Evolutionary conservation across 2,888 invertebrate species (phyloP), one percentile per base, ranked within the genome.

Genomic region (Bursaphelenchus okinawaensis): DNA sequence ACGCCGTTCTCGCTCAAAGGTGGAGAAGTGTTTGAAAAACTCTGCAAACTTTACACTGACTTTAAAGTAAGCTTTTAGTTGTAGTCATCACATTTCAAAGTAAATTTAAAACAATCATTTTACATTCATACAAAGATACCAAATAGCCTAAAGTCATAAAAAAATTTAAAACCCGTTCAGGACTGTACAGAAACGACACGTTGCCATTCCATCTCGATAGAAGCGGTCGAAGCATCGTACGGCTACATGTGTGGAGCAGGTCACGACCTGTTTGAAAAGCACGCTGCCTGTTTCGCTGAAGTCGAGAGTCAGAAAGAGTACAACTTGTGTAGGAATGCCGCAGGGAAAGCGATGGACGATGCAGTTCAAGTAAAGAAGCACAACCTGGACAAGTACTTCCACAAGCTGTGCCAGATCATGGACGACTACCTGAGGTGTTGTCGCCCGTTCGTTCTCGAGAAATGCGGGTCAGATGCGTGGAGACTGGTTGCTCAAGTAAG

Each of bases 401-500:
- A 71, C 7, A 66, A 69, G 22, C 74, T 81, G 71, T 81, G 81
- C 64, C 55, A 65, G 23, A 73, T 79, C 1, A 81, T 81, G 81
- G 75, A 78, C 54, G 74, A 78, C n/a, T 81, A 82, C 65, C 68
- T 81, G 54, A 58, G 75, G 31, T 81, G 81, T 65, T 81, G 80
- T 22, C 77, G 78, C 40, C 80, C 80, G 3, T 71, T 81, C 9
- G 81, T 81, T 62, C 52, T 73, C 24, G 67, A 65, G 16, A 75
- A 74, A 28, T 81, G 81, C 64, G 81, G 81, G 0, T 52, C 64
- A 1, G 75, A 76, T 29, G 81, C 81, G 9, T 81, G 81, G 81
- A 63, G 69, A 26, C 66, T 81, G 1, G 81, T 81, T 20, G 74
- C 76, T 1, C 78, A 80, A 65, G 81, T 81, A 58, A 61, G 26